A percentile compares a stretch with the other conserved stretches of the same genome.
phyloP scores from a whole-genome alignment of 1,140 invertebrate species.

The Zaprionus camerounensis region DNA sequence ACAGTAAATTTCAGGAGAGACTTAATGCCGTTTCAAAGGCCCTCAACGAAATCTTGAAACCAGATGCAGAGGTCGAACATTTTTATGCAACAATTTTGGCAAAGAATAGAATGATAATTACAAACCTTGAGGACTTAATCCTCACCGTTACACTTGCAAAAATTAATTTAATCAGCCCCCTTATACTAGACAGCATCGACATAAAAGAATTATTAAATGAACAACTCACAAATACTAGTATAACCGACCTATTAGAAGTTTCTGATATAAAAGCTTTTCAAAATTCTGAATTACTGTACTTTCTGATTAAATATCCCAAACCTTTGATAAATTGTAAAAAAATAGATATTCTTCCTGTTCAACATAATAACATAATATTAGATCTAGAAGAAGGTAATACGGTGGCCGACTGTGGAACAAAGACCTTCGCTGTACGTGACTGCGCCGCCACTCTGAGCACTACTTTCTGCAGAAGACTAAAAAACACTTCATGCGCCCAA shows the following conservation, averaged over 20 bases:
- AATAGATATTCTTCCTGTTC: constrained; percentile 25
- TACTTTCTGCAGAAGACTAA: no score
- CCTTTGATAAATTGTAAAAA: constrained; percentile 17
- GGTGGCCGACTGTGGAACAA: no score
- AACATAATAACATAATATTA: constrained; percentile 30
- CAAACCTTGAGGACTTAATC: constrained; percentile 21
- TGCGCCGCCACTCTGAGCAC: no score
- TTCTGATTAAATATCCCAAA: constrained; percentile 9
- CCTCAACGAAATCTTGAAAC: constrained; percentile 19
- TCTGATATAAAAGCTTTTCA: no score
- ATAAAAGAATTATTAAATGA: constrained; percentile 25
- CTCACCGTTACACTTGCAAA: constrained; percentile 27
- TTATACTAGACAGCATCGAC: constrained; percentile 19
- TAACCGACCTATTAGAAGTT: not conserved
- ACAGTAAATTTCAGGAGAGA: constrained; percentile 22
- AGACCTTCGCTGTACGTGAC: no score
- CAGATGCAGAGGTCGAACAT: constrained; percentile 15
- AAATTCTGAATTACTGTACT: no score
- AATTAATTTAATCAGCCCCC: constrained; percentile 21
- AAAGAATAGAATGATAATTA: constrained; percentile 20
- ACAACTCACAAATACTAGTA: constrained; percentile 30
- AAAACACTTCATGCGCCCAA: no score
- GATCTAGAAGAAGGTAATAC: constrained; percentile 20
- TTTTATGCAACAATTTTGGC: constrained; percentile 19
- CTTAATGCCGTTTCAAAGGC: constrained; percentile 10